These are phyloP conservation scores for Branchipolynoe longqiensis DNA, from an alignment of 2,888 invertebrate genomes.

Conservation along the genomic window DNA sequence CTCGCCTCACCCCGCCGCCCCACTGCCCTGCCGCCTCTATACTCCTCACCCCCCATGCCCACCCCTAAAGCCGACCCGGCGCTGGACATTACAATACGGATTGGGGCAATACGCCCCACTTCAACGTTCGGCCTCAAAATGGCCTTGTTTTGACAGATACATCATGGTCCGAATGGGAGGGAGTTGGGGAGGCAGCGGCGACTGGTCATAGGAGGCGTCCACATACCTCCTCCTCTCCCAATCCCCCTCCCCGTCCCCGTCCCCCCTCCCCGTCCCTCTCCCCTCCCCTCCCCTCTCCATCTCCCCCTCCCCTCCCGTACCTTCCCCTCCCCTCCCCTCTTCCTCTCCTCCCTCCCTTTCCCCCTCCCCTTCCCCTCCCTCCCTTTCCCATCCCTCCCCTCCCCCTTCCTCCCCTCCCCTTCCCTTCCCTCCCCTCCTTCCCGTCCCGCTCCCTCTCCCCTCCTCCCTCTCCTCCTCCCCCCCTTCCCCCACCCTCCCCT, in stretches of 20 bases:
- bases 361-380: neutral
- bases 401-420: neutral
- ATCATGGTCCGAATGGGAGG: slow-evolving; percentile 9
- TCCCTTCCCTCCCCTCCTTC: too few species aligned
- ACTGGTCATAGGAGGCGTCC: neutral
- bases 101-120: slow-evolving; percentile 37
- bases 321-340: neutral
- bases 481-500: neutral
- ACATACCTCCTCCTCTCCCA: neutral
- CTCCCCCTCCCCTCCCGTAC: neutral
- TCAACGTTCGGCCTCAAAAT: slow-evolving; percentile 45
- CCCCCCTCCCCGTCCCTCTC: neutral
- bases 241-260: neutral
- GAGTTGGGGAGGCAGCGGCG: neutral
- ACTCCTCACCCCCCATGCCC: neutral
- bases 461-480: slow-evolving; percentile 8
- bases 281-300: slow-evolving; percentile 10
- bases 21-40: neutral
- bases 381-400: neutral
- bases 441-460: too few species aligned
- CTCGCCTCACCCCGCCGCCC: neutral
- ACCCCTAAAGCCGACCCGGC: slow-evolving; percentile 5
- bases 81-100: slow-evolving; percentile 56
- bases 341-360: neutral
- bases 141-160: slow-evolving; percentile 58